Evolutionary conservation across 2,113 vertebrate genomes (phyloP).

Genomic region (Melanocharis versteri): DNA sequence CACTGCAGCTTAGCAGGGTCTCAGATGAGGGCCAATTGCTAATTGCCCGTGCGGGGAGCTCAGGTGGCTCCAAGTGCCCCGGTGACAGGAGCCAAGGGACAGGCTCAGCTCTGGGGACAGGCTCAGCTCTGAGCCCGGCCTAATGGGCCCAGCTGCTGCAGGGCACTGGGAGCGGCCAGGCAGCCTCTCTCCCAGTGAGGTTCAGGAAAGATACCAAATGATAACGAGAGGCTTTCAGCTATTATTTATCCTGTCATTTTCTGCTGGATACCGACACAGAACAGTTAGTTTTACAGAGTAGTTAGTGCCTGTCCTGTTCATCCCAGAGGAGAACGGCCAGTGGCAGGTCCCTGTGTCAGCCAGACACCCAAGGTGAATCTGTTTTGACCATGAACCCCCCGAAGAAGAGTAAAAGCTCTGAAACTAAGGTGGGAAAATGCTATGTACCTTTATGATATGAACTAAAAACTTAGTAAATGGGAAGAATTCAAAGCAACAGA

Average conservation of each 20-base stretch:
- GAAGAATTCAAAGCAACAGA: background rate
- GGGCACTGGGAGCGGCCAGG: background rate
- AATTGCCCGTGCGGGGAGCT: background rate
- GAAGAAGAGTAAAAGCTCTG: background rate
- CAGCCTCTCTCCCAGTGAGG: background rate
- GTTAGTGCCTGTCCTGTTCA: background rate
- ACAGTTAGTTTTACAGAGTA: background rate
- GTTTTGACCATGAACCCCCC: accelerated
- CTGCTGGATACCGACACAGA: background rate
- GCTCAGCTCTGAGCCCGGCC: background rate
- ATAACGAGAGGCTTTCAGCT: background rate
- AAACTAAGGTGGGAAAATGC: background rate
- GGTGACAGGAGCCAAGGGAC: background rate
- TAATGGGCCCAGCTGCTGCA: background rate
- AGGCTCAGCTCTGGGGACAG: background rate
- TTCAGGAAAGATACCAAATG: background rate
- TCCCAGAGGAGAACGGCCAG: background rate
- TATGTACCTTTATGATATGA: background rate
- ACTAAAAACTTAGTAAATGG: background rate
- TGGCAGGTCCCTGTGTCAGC: background rate
- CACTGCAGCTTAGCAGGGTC: background rate
- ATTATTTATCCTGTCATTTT: background rate
- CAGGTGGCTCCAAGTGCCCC: background rate
- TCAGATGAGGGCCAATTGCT: background rate
- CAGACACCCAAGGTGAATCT: background rate